Base-by-base conservation (phyloP, 2,888 invertebrate genomes). In the Drosophila putrida region DNA sequence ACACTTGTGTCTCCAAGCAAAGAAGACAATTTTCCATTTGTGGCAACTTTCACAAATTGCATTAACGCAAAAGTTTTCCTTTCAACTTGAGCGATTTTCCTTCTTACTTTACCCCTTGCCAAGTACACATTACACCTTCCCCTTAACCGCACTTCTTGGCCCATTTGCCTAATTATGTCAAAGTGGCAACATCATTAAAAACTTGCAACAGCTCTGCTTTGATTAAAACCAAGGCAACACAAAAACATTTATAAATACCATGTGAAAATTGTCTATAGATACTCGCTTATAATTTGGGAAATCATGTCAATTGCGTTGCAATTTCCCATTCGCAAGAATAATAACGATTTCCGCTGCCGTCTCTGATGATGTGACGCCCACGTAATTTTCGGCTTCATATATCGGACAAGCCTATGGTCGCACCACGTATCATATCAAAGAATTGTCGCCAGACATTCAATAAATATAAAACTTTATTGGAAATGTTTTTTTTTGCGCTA, bases 1-100 rank as follows among this genome's bases (percentile, higher is more conserved):
- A 31, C 44, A 69, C 41, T 36, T 58, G 70, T 46, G 67, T 10
- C 33, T 27, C 10, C 25, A 33, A 41, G 33, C 57, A 55, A 72
- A 75, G 86, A 61, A 58, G 88, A 83, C 85, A 82, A 86, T 85
- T 75, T 80, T 88, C 83, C 86, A 84, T 84, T 84, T 88, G 83
- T 63, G 86, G 83, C 80, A 88, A 88, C 78, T 75, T 80, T 73
- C 70, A 86, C 68, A 84, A 84, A 84, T 85, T 85, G 88, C 88
- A 88, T 84, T 84, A 80, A 54, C 75, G 86, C 71, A 70, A 80
- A 83, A 84, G 75, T 86, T 84, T 82, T 71, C 55, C 88, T 86
- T 86, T 88, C 83, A 78, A 71, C 80, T 88, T 82, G 75, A 78
- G 69, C 86, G 86, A 88, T 75, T 82, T 71, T 54, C 71, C 62